Evolutionary conservation across 2,797 vertebrate genomes (phyloP).

Genomic region (Pangasius larnaudii): DNA sequence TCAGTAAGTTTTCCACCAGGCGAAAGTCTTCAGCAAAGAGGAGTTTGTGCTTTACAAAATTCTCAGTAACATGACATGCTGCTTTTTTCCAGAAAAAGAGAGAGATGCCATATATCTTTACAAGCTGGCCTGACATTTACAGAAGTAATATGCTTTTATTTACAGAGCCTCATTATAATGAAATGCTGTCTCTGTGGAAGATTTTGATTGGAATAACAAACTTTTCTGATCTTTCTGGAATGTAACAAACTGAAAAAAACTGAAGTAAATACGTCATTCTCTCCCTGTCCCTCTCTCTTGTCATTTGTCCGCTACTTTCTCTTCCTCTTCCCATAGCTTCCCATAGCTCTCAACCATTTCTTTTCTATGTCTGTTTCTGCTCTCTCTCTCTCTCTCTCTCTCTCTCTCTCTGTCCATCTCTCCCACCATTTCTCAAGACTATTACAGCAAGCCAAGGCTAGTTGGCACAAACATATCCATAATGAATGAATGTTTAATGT

Average conservation of each 20-base stretch:
- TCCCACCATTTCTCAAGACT: conserved; percentile 63
- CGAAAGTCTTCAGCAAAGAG: too few relatives aligned
- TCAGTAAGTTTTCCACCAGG: too few relatives aligned
- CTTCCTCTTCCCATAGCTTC: background rate
- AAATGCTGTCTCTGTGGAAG: background rate
- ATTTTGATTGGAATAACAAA: background rate
- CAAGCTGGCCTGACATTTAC: background rate
- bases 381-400: conserved; percentile 39
- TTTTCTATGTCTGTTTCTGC: background rate
- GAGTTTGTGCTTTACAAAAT: too few relatives aligned
- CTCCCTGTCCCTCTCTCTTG: background rate
- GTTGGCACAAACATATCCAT: conserved; percentile 71
- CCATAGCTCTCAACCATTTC: background rate
- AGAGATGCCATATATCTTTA: too few relatives aligned
- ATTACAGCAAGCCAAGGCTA: conserved; percentile 62
- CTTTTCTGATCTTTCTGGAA: background rate
- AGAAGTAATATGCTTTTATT: background rate
- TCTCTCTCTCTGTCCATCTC: conserved; percentile 48
- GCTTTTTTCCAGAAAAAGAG: too few relatives aligned
- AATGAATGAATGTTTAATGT: conserved; percentile 75
- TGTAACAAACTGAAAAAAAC: background rate
- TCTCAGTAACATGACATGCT: too few relatives aligned
- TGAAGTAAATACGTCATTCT: background rate
- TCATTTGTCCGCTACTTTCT: background rate
- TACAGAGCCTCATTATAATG: background rate